Conservation (phyloP, 2,888 invertebrate genomes). For the Troides aeacus region DNA sequence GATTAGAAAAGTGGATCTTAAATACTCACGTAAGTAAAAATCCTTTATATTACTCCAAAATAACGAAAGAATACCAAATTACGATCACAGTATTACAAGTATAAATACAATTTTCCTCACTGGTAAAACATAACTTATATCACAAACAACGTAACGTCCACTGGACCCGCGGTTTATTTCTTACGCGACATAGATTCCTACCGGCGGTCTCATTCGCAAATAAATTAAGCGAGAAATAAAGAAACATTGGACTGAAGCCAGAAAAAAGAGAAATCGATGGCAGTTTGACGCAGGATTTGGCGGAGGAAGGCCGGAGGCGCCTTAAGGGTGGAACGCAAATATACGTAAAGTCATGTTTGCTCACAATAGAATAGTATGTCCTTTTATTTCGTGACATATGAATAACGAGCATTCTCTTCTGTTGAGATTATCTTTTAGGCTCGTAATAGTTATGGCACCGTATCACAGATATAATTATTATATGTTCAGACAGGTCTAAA, state of each 20-base stretch:
- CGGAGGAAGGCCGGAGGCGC: conserved; percentile 31
- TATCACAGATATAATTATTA: not conserved
- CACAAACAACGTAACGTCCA: not conserved
- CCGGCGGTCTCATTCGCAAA: conserved; percentile 56
- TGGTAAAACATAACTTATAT: not conserved
- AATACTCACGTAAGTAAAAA: no score
- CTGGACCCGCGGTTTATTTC: conserved; percentile 33
- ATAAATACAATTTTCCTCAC: no score
- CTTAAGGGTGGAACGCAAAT: conserved; percentile 14
- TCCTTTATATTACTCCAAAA: no score
- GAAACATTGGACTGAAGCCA: conserved; percentile 68
- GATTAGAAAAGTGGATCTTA: no score
- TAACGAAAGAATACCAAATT: no score
- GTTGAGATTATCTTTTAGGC: conserved; percentile 11
- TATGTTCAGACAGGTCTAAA: not conserved
- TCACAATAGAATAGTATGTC: conserved; percentile 6
- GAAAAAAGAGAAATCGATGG: conserved; percentile 60
- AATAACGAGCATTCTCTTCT: conserved; percentile 18
- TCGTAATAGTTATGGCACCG: conserved; percentile 17
- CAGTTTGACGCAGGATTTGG: conserved; percentile 49
- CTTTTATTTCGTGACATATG: conserved; percentile 16
- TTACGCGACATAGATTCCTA: conserved; percentile 45
- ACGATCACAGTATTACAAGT: no score
- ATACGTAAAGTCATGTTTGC: conserved; percentile 16
- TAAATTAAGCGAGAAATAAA: conserved; percentile 63